phyloP scores from a whole-genome alignment of 2,113 vertebrate species.

The Anarrhichthys ocellatus region DNA sequence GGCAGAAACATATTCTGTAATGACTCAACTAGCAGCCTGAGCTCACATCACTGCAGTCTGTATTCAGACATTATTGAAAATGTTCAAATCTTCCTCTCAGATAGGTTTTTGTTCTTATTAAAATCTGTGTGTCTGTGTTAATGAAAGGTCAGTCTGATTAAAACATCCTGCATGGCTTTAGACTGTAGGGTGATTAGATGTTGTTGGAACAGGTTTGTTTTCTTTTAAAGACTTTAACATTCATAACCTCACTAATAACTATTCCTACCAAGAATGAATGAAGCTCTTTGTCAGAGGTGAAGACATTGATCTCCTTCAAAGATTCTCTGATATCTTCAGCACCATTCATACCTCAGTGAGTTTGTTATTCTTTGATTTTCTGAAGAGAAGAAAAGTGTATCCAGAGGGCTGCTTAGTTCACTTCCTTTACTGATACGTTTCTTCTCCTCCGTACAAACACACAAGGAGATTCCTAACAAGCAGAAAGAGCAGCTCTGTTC shows the following conservation, averaged over 20 bases:
- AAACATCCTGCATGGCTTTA: background rate
- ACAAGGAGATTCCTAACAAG: constrained; percentile 19
- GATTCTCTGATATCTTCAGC: background rate
- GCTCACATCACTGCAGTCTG: constrained; percentile 17
- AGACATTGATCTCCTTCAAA: background rate
- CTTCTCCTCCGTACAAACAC: constrained; percentile 18
- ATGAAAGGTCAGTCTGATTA: background rate
- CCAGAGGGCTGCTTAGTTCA: constrained; percentile 24
- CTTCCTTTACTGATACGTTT: constrained; percentile 3
- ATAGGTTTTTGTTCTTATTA: background rate
- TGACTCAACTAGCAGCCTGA: constrained; percentile 34
- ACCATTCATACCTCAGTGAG: background rate
- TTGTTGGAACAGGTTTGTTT: background rate
- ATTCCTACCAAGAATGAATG: background rate
- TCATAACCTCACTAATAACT: background rate
- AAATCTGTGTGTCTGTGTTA: background rate
- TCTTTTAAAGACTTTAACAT: background rate
- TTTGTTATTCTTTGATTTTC: constrained; percentile 10
- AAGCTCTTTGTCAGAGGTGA: background rate
- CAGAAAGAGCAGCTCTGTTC: constrained; percentile 9
- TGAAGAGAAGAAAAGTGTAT: constrained; percentile 8
- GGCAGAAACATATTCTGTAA: constrained; percentile 33
- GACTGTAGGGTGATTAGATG: background rate
- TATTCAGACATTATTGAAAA: constrained; percentile 12
- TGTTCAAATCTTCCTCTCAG: background rate